Percentiles rank a stretch among this genome's conserved stretches.
Conservation (phyloP, 1,140 invertebrate species). For the Cheumatopsyche charites region DNA sequence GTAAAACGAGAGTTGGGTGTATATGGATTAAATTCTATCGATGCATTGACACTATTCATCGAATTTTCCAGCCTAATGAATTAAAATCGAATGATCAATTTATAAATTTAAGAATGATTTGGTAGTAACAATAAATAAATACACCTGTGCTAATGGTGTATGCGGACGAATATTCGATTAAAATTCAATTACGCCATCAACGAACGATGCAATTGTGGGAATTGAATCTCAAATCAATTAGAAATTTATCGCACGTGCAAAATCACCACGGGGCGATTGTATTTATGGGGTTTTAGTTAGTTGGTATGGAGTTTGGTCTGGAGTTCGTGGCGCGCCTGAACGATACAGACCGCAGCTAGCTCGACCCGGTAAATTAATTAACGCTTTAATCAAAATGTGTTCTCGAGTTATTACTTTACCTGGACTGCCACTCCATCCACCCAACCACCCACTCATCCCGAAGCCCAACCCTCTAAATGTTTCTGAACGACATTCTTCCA, state of each 20-base stretch:
- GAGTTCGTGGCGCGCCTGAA: conserved; percentile 35
- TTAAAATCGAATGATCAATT: too few relatives aligned
- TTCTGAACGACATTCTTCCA: conserved; percentile 7
- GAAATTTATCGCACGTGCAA: neutral
- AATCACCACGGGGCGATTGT: neutral
- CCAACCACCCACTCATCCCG: neutral
- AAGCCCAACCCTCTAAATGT: neutral
- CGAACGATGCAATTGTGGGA: neutral
- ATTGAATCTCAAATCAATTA: conserved; percentile 6
- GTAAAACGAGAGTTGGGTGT: too few relatives aligned
- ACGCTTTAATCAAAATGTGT: conserved; percentile 44
- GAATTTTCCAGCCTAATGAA: too few relatives aligned
- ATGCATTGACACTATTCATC: too few relatives aligned
- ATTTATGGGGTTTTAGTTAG: too few relatives aligned
- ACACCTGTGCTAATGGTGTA: too few relatives aligned
- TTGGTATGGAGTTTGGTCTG: neutral
- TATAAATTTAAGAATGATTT: too few relatives aligned
- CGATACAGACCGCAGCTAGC: conserved; percentile 36
- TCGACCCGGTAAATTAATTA: conserved; percentile 40
- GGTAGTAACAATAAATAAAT: too few relatives aligned
- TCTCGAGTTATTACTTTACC: conserved; percentile 41
- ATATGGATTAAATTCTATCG: too few relatives aligned
- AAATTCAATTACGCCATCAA: too few relatives aligned
- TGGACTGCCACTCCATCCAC: conserved; percentile 20
- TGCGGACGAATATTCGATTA: too few relatives aligned